Conservation (phyloP, 2,888 invertebrate genomes). For the Galerucella pusilla region DNA sequence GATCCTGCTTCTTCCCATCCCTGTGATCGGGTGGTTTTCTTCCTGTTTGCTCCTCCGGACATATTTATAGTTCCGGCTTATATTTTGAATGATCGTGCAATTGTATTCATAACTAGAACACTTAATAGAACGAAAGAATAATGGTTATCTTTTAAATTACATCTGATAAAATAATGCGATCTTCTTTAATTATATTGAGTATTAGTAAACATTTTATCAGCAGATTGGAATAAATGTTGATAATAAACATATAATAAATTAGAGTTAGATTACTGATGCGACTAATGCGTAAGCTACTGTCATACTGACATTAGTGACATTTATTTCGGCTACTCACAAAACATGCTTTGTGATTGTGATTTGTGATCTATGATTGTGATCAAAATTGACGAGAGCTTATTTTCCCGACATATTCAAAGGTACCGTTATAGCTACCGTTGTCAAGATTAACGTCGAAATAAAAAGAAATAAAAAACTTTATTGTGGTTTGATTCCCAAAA, state of each 20-base stretch:
- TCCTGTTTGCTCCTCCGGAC: constrained; percentile 72
- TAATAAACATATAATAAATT: too few relatives aligned
- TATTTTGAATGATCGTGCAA: not conserved
- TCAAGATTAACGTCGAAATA: too few relatives aligned
- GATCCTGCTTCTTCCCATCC: constrained; percentile 89
- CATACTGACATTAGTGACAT: too few relatives aligned
- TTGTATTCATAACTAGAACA: not conserved
- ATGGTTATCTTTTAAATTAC: not conserved
- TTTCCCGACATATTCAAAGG: too few relatives aligned
- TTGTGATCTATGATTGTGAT: too few relatives aligned
- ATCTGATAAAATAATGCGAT: not conserved
- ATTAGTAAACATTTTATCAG: not conserved
- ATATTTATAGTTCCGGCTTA: constrained; percentile 56
- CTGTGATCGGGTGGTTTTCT: constrained; percentile 68
- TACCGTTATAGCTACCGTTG: too few relatives aligned
- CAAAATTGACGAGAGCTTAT: too few relatives aligned
- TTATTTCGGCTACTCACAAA: too few relatives aligned
- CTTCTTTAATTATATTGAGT: not conserved
- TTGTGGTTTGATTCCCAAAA: too few relatives aligned
- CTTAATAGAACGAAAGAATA: not conserved
- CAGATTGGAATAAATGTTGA: not conserved
- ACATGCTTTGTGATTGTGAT: too few relatives aligned
- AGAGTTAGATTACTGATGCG: not conserved
- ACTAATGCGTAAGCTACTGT: too few relatives aligned
- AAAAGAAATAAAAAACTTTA: too few relatives aligned